Conservation (phyloP, 2,797 vertebrate genomes). For the Podarcis siculus region DNA sequence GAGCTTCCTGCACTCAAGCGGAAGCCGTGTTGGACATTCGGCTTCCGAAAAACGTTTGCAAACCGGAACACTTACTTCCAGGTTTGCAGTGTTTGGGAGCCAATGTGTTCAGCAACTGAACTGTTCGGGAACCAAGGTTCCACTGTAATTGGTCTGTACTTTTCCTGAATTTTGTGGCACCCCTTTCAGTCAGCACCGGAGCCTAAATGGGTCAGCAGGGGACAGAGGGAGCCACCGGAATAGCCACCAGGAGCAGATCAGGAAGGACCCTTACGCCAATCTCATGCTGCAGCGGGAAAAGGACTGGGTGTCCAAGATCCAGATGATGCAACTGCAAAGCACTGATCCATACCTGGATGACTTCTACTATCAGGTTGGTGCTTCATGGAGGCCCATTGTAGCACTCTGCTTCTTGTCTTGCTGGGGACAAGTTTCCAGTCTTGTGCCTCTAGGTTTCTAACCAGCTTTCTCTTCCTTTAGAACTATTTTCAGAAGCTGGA, state of each 20-base stretch:
- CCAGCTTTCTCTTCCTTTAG: slow-evolving; percentile 68
- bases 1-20: too few relatives aligned
- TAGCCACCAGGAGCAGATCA: slow-evolving; percentile 76
- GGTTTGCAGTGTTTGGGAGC: too few relatives aligned
- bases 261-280: slow-evolving; percentile 93
- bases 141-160: slow-evolving; percentile 38
- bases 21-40: too few relatives aligned
- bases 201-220: slow-evolving; percentile 75
- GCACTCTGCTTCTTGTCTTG: not conserved
- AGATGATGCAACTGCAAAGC: slow-evolving; percentile 99
- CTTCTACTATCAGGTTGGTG: slow-evolving; percentile 96
- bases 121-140: too few relatives aligned
- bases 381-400: not conserved
- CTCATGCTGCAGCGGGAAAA: slow-evolving; percentile 97
- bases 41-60: too few relatives aligned
- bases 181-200: slow-evolving; percentile 79
- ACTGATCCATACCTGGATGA: slow-evolving; percentile 97
- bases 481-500: slow-evolving; percentile 99
- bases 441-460: not conserved
- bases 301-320: slow-evolving; percentile 97
- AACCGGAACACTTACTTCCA: too few relatives aligned
- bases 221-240: slow-evolving; percentile 79
- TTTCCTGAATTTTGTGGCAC: slow-evolving; percentile 47
- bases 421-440: not conserved
- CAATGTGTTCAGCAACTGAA: too few relatives aligned